phyloP scores from a whole-genome alignment of 1,140 invertebrate genomes.

The Plectus sambesii region DNA sequence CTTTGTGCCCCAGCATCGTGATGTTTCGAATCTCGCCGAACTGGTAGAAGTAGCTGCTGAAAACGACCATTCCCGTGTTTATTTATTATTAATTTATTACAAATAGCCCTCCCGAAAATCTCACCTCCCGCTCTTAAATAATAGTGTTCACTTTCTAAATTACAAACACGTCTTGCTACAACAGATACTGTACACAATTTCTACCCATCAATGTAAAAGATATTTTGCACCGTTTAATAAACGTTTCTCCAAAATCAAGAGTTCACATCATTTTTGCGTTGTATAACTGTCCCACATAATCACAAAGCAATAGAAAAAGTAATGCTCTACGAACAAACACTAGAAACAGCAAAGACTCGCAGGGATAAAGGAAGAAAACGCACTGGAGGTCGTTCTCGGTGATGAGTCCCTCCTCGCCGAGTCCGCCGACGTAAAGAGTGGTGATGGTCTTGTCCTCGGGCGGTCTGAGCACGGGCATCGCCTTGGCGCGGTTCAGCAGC shows the following conservation, averaged over 20 bases:
- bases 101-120: slow-evolving; percentile 13
- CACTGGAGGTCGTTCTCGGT: slow-evolving; percentile 75
- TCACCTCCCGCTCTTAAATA: too few relatives aligned
- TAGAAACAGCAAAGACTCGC: slow-evolving; percentile 17
- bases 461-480: slow-evolving; percentile 82
- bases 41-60: slow-evolving; percentile 84
- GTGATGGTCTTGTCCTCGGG: slow-evolving; percentile 93
- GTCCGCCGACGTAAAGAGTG: slow-evolving; percentile 83
- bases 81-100: not conserved
- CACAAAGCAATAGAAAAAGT: slow-evolving; percentile 7
- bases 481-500: slow-evolving; percentile 72
- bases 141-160: too few relatives aligned
- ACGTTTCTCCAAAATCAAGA: too few relatives aligned
- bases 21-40: slow-evolving; percentile 94
- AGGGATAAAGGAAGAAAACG: slow-evolving; percentile 16
- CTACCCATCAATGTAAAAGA: too few relatives aligned
- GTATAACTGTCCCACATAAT: not conserved
- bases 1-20: slow-evolving; percentile 77
- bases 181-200: too few relatives aligned
- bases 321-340: slow-evolving; percentile 8
- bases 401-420: slow-evolving; percentile 63
- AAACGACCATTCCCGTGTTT: slow-evolving; percentile 13
- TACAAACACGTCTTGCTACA: too few relatives aligned
- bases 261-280: too few relatives aligned
- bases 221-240: too few relatives aligned